phyloP scores from a whole-genome alignment of 2,797 vertebrate genomes.

The Ambastaia sidthimunki region DNA sequence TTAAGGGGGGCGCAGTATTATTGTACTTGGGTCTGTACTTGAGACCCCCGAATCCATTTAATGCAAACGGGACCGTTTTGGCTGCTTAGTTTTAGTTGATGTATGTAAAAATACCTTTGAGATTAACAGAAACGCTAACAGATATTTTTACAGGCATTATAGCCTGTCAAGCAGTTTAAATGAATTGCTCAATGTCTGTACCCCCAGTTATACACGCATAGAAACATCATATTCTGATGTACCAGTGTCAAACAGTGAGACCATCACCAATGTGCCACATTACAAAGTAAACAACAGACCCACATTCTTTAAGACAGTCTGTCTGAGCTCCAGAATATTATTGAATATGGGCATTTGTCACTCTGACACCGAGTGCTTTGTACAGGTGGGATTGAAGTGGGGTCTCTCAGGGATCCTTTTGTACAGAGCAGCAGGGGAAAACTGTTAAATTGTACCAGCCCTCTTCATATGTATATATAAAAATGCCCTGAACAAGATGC shows the following conservation, averaged over 20 bases:
- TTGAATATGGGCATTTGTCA: conserved; percentile 53
- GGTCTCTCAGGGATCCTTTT: conserved; percentile 68
- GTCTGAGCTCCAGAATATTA: conserved; percentile 38
- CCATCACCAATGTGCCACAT: neutral
- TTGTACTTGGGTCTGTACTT: too few species aligned
- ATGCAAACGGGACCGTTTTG: too few species aligned
- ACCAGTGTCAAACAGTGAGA: neutral
- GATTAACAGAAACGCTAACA: too few species aligned
- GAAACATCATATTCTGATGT: neutral
- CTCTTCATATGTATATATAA: conserved; percentile 74
- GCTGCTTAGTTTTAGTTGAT: too few species aligned
- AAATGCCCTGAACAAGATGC: conserved; percentile 84
- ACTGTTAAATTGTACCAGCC: conserved; percentile 72
- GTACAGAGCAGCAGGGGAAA: conserved; percentile 71
- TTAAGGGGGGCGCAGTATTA: too few species aligned
- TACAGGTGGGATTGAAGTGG: conserved; percentile 68
- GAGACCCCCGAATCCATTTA: too few species aligned
- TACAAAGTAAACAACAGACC: conserved; percentile 51
- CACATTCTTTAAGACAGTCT: conserved; percentile 49
- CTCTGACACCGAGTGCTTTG: conserved; percentile 58
- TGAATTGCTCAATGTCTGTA: neutral
- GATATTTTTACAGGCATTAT: too few species aligned
- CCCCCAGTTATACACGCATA: neutral
- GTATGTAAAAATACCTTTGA: too few species aligned
- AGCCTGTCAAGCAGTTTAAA: too few species aligned